Evolutionary conservation across 2,797 vertebrate species (phyloP), one percentile per base, ranked within the genome.

Genomic region (Setipinna tenuifilis): DNA sequence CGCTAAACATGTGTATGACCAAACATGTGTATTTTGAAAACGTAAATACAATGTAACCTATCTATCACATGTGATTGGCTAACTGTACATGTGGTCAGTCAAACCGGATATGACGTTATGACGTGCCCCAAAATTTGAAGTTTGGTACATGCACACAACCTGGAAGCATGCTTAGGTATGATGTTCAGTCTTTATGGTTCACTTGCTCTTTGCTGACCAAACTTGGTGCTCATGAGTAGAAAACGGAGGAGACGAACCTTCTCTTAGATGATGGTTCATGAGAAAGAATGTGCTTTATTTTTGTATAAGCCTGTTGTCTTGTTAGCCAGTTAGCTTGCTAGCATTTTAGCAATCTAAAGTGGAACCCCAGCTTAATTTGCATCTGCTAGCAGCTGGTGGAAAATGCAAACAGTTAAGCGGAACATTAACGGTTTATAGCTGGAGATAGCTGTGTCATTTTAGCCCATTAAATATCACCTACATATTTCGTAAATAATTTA

Each of bases 161-260:
- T 44, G 71, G 71, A 78, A 78, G 71, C 71, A 14, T 78, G 71
- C 71, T 44, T 78, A 78, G 71, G 71, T 78, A 78, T 78, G 71
- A 9, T 78, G 71, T 17, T 9, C 6, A 21, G 65, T 71, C 65
- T 10, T 41, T 78, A n/a, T 78, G 17, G 35, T 44, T 44, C 5
- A 78, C 44, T 41, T 17, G 14, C 19, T 78, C 12, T 78, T 44
- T 19, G 3, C 19, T 21, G 5, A 44, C 19, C 17, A 78, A 21
- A 78, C 31, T 6, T 44, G 7, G 35, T 78, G 71, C 4, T 31
- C 35, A 10, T 44, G 41, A 78, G 4, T 78, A n/a, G 35, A 44
- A 19, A 44, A 35, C 16, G 6, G 31, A 41, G 1, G 17, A 7
- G 9, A 44, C n/a, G 35, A 31, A 78, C 16, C 71, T 78, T 10